phyloP scores from a whole-genome alignment of 2,797 vertebrate species.

The Crocidura indochinensis region DNA sequence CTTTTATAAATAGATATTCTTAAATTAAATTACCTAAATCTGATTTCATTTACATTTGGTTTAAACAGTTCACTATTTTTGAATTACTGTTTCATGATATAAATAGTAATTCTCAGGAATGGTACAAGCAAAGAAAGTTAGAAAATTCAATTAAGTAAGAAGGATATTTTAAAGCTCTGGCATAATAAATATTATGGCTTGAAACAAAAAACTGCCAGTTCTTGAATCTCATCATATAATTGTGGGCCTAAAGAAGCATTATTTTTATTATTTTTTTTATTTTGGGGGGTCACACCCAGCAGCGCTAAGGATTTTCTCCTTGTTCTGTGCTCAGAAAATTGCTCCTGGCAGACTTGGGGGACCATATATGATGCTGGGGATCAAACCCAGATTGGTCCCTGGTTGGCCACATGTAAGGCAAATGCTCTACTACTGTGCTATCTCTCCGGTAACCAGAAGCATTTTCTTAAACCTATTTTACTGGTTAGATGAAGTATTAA shows the following conservation, averaged over 20 bases:
- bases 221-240: neutral
- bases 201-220: constrained; percentile 1
- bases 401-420: no score
- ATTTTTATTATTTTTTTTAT: neutral
- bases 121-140: neutral
- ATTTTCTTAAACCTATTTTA: neutral
- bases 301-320: no score
- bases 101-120: neutral
- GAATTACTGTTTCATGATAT: constrained; percentile 19
- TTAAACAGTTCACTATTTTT: constrained; percentile 48
- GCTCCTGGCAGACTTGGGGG: no score
- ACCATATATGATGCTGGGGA: no score
- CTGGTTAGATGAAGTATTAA: neutral
- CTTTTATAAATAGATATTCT: constrained; percentile 32
- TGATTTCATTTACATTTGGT: neutral
- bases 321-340: no score
- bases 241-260: neutral
- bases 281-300: no score
- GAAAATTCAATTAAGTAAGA: neutral
- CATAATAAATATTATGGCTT: neutral
- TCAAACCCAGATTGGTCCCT: no score
- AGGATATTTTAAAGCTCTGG: neutral
- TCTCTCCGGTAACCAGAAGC: no score
- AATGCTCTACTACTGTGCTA: no score
- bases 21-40: constrained; percentile 5